Percentiles rank a stretch among this genome's conserved stretches.
Conservation (phyloP, 2,113 vertebrate species). For the Scalopus aquaticus region DNA sequence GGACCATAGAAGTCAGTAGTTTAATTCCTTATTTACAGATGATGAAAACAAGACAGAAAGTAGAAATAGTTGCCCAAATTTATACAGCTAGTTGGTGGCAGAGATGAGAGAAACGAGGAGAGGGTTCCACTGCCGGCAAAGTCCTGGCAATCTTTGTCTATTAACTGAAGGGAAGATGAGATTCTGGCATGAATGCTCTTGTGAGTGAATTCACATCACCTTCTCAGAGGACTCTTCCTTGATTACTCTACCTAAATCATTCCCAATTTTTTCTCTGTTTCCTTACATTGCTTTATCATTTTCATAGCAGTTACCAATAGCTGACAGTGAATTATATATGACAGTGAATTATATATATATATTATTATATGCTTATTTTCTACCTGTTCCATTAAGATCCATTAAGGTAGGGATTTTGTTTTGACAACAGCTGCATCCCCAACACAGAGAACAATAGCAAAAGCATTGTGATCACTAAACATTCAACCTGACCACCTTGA, state of each 20-base stretch:
- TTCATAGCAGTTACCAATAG: neutral
- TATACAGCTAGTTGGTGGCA: neutral
- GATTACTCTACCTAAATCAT: neutral
- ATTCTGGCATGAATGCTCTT: neutral
- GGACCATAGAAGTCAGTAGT: neutral
- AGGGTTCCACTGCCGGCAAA: neutral
- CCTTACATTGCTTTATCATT: neutral
- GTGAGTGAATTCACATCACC: neutral
- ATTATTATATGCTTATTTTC: neutral
- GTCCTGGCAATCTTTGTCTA: neutral
- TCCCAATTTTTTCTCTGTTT: neutral
- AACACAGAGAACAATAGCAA: neutral
- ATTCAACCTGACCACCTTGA: neutral
- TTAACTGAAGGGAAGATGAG: neutral
- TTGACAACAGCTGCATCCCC: neutral
- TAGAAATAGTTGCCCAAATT: neutral
- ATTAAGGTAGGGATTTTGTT: neutral
- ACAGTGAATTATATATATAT: neutral
- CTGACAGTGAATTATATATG: neutral
- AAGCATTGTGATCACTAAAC: neutral
- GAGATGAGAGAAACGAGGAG: neutral
- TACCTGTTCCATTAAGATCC: neutral
- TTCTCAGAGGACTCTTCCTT: neutral
- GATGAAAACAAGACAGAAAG: neutral
- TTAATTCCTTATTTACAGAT: neutral